These are phyloP conservation scores for Pogonocherus hispidulus DNA, from an alignment of 2,888 invertebrate genomes.

Conservation along the genomic window DNA sequence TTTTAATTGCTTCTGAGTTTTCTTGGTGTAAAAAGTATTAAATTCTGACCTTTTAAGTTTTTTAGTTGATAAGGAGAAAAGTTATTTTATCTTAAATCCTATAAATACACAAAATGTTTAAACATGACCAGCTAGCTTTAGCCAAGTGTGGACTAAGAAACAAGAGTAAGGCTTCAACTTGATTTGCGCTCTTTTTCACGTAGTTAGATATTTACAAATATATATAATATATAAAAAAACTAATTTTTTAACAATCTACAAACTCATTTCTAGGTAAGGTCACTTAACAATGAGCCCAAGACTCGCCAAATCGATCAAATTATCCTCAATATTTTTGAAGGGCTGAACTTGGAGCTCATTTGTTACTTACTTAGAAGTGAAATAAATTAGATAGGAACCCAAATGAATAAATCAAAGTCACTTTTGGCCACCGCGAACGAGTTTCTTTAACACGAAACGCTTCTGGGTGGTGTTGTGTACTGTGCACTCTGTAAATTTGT, in stretches of 20 bases:
- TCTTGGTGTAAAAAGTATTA: constrained; percentile 10
- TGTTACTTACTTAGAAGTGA: constrained; percentile 10
- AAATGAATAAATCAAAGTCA: constrained; percentile 18
- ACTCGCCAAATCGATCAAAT: neutral
- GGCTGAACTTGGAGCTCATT: constrained; percentile 6
- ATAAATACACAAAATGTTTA: constrained; percentile 39
- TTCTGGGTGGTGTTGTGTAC: neutral
- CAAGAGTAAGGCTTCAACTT: constrained; percentile 47
- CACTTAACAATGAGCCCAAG: neutral
- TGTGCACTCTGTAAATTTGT: constrained; percentile 15
- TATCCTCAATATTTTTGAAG: neutral
- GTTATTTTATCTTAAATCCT: constrained; percentile 33
- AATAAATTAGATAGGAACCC: constrained; percentile 23
- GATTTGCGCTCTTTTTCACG: constrained; percentile 54
- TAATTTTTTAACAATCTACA: constrained; percentile 42
- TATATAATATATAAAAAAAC: too few species aligned
- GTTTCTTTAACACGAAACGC: neutral
- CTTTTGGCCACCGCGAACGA: neutral
- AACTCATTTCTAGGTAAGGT: constrained; percentile 25
- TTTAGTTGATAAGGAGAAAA: constrained; percentile 39
- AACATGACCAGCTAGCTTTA: constrained; percentile 66
- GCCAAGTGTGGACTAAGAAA: constrained; percentile 57
- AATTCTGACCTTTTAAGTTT: constrained; percentile 30
- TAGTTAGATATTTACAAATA: constrained; percentile 51
- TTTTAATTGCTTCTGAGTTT: constrained; percentile 31